Evolutionary conservation across 2,888 invertebrate species (phyloP).

Genomic region (Lasioglossum lativentre): DNA sequence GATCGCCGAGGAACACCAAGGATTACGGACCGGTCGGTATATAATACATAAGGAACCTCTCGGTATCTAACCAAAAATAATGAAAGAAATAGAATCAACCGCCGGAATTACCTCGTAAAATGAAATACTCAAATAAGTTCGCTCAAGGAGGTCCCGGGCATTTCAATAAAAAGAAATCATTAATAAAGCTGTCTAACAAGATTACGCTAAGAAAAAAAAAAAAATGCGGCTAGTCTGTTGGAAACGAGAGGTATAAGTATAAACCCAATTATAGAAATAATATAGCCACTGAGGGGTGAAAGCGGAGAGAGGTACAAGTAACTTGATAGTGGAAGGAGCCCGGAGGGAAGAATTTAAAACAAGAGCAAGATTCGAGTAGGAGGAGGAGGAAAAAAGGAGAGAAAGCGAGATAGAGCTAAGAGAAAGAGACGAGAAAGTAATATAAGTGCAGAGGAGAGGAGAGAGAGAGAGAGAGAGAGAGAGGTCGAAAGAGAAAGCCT

Average conservation of each 20-base stretch:
- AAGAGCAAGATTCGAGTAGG: slow-evolving; percentile 19
- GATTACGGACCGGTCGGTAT: slow-evolving; percentile 8
- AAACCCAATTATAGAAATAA: slow-evolving; percentile 34
- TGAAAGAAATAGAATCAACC: neutral
- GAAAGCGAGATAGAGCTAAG: neutral
- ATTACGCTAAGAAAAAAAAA: neutral
- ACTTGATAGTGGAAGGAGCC: neutral
- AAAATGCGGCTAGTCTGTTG: neutral
- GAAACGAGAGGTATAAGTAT: slow-evolving; percentile 12
- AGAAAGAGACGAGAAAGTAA: slow-evolving; percentile 6
- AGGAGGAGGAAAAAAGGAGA: neutral
- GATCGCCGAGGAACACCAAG: neutral
- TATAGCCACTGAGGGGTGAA: neutral
- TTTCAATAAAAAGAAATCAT: slow-evolving; percentile 11
- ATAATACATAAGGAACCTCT: slow-evolving; percentile 6
- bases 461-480: slow-evolving; percentile 22
- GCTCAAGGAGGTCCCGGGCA: neutral
- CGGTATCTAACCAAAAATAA: slow-evolving; percentile 16
- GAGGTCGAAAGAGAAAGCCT: slow-evolving; percentile 44
- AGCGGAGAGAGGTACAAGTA: neutral
- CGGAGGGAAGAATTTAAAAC: neutral
- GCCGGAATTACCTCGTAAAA: slow-evolving; percentile 18
- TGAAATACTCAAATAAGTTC: slow-evolving; percentile 24
- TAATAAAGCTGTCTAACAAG: slow-evolving; percentile 28
- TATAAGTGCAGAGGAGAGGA: slow-evolving; percentile 4